Conservation (phyloP, 2,888 invertebrate species). For the Danaus chrysippus region DNA sequence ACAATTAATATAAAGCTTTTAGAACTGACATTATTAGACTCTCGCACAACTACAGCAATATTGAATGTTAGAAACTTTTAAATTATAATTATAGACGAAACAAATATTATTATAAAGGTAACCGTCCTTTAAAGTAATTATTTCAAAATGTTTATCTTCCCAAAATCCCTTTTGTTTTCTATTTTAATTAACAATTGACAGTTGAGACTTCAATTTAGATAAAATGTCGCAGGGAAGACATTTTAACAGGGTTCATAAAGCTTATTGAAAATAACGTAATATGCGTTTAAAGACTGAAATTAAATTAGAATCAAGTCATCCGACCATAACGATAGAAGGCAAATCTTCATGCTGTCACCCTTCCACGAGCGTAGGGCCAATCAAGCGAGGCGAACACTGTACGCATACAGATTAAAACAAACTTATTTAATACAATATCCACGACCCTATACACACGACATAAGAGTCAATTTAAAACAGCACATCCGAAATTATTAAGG, state of each 20-base stretch:
- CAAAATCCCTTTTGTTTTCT: constrained; percentile 25
- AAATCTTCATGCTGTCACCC: constrained; percentile 59
- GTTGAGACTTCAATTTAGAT: constrained; percentile 24
- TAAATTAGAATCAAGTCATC: constrained; percentile 59
- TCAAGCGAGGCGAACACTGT: constrained; percentile 54
- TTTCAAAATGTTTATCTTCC: constrained; percentile 22
- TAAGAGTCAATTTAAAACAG: constrained; percentile 35
- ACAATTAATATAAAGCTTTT: too few species aligned
- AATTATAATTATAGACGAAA: neutral
- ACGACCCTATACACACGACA: constrained; percentile 27
- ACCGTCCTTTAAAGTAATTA: constrained; percentile 22
- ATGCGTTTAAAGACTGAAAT: constrained; percentile 38
- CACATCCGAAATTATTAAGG: constrained; percentile 22
- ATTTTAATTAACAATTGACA: constrained; percentile 24
- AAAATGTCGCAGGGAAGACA: constrained; percentile 16
- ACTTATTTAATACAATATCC: constrained; percentile 15
- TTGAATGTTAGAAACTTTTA: too few species aligned
- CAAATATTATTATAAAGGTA: constrained; percentile 16
- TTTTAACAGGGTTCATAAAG: constrained; percentile 24
- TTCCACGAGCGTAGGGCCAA: constrained; percentile 58
- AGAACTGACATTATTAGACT: too few species aligned
- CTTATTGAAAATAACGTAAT: constrained; percentile 33
- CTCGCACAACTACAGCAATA: too few species aligned
- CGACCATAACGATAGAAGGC: constrained; percentile 59
- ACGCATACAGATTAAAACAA: constrained; percentile 61